Evolutionary conservation across 2,113 vertebrate species (phyloP).

Genomic region (Bubo bubo): DNA sequence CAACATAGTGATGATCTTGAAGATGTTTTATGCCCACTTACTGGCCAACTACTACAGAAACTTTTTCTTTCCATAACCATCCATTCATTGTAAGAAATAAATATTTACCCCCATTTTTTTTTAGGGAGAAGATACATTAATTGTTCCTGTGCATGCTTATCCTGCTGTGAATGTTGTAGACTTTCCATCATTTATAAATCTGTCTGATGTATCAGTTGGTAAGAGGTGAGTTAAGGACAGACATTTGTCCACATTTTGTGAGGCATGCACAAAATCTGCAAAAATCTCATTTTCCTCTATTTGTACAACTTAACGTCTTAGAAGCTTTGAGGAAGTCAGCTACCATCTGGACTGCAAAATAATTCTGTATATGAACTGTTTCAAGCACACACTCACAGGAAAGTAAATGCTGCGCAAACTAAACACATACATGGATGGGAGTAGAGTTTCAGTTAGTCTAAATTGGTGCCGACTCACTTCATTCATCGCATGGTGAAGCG

Average conservation of each 20-base stretch:
- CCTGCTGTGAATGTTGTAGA: conserved; percentile 83
- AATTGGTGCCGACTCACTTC: not conserved
- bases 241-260: not conserved
- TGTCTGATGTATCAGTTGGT: conserved; percentile 83
- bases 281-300: not conserved
- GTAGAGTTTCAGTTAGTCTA: not conserved
- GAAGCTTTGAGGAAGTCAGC: not conserved
- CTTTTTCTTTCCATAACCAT: not conserved
- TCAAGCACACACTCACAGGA: not conserved
- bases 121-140: conserved; percentile 88
- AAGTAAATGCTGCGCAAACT: not conserved
- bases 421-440: not conserved
- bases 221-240: conserved; percentile 81
- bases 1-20: not conserved
- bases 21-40: not conserved
- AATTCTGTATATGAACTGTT: not conserved
- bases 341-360: not conserved
- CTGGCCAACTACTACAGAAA: not conserved
- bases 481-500: not conserved
- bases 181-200: conserved; percentile 86
- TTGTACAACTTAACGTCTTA: not conserved
- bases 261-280: not conserved
- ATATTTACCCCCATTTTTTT: not conserved
- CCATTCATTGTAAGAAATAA: not conserved
- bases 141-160: conserved; percentile 90